A percentile compares a stretch with the other conserved stretches of the same genome.
Conservation (phyloP, 2,888 invertebrate species). For the Pheosia gnoma region DNA sequence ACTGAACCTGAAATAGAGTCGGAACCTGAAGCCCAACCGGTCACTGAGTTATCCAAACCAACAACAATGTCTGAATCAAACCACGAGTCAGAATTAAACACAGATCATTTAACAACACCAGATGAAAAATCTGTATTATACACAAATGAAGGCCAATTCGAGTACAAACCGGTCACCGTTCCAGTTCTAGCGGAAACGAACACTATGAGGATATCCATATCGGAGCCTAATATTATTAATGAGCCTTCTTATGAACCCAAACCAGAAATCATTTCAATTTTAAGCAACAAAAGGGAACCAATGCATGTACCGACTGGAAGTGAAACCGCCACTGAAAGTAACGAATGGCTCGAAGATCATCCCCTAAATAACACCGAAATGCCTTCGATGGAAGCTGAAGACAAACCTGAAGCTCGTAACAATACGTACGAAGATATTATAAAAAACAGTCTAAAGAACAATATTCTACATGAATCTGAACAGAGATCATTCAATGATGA, state of each 20-base stretch:
- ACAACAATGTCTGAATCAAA: constrained; percentile 30
- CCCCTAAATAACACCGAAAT: constrained; percentile 28
- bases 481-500: constrained; percentile 59
- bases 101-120: constrained; percentile 18
- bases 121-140: constrained; percentile 41
- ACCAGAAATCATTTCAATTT: constrained; percentile 58
- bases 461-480: constrained; percentile 46
- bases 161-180: constrained; percentile 29
- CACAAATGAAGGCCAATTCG: constrained; percentile 36
- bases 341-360: constrained; percentile 59
- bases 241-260: constrained; percentile 59
- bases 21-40: constrained; percentile 40
- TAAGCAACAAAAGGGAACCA: constrained; percentile 39
- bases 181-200: constrained; percentile 37
- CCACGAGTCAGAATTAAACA: constrained; percentile 23
- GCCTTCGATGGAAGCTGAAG: constrained; percentile 15
- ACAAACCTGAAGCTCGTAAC: constrained; percentile 22
- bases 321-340: constrained; percentile 44
- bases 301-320: constrained; percentile 19
- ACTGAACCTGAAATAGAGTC: constrained; percentile 66
- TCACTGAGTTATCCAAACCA: constrained; percentile 14
- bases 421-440: constrained; percentile 27
- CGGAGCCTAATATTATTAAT: constrained; percentile 53
- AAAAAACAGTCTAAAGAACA: constrained; percentile 30
- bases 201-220: constrained; percentile 50